phyloP scores from a whole-genome alignment of 2,888 invertebrate species.

The Baccha elongata region DNA sequence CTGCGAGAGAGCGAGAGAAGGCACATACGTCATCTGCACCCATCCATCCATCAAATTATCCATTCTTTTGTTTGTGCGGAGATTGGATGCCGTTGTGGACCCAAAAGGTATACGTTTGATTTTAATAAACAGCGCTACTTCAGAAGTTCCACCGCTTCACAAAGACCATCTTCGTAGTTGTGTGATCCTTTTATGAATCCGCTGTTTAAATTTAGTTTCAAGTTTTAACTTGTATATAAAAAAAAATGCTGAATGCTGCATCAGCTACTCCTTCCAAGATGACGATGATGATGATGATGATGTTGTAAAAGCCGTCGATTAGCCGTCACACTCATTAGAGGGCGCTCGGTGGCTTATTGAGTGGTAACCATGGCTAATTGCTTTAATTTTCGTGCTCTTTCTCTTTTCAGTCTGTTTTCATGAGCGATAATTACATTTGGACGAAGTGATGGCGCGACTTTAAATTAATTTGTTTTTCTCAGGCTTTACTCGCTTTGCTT shows the following conservation, averaged over 20 bases:
- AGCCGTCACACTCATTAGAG: conserved; percentile 73
- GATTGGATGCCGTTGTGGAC: conserved; percentile 64
- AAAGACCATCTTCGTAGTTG: conserved; percentile 12
- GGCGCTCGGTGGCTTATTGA: conserved; percentile 75
- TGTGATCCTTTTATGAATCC: conserved; percentile 65
- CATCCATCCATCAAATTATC: conserved; percentile 74
- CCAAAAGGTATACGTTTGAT: conserved; percentile 34
- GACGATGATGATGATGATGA: conserved; percentile 47
- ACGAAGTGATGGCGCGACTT: conserved; percentile 29
- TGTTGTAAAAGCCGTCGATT: conserved; percentile 72
- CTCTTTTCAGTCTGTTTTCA: conserved; percentile 46
- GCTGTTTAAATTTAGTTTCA: conserved; percentile 26
- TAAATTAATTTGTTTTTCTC: conserved; percentile 66
- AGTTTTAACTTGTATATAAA: too few relatives aligned
- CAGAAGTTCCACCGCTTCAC: conserved; percentile 68
- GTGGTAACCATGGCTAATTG: conserved; percentile 75
- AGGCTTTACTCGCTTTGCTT: conserved; percentile 55
- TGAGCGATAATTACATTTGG: conserved; percentile 63
- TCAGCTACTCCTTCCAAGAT: not conserved
- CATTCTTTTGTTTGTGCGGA: conserved; percentile 72
- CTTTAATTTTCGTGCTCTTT: conserved; percentile 68
- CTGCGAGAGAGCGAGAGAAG: conserved; percentile 25
- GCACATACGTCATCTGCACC: conserved; percentile 60
- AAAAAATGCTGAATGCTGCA: not conserved
- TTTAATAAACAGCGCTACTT: conserved; percentile 74